phyloP scores from a whole-genome alignment of 2,797 vertebrate species.

The Crenichthys baileyi region DNA sequence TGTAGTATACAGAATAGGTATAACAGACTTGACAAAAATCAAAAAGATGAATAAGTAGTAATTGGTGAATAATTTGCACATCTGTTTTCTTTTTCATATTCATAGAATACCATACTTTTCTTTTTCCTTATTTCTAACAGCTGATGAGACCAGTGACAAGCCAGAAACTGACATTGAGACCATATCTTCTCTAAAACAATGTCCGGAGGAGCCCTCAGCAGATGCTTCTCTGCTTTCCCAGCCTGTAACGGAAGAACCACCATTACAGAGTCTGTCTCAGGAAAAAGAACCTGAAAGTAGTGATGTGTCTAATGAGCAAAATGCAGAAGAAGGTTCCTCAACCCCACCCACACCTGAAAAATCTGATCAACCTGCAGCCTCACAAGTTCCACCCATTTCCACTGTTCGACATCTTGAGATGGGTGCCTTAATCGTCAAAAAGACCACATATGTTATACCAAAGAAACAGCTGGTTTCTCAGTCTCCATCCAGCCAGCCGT shows the following conservation, averaged over 20 bases:
- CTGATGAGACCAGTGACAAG: conserved; percentile 48
- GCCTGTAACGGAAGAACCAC: conserved; percentile 23
- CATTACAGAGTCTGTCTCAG: conserved; percentile 26
- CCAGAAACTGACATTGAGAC: conserved; percentile 61
- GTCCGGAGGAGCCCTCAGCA: conserved; percentile 64
- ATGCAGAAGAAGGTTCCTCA: conserved; percentile 27
- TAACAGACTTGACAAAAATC: neutral
- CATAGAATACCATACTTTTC: conserved; percentile 39
- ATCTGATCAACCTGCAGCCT: conserved; percentile 22
- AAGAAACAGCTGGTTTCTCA: conserved; percentile 68
- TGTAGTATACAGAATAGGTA: neutral
- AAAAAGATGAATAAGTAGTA: neutral
- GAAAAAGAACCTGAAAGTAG: conserved; percentile 65
- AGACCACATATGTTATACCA: conserved; percentile 68
- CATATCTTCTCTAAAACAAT: neutral
- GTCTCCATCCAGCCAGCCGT: conserved; percentile 49
- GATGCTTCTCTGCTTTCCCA: conserved; percentile 30
- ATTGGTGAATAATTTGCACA: neutral
- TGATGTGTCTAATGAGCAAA: conserved; percentile 53
- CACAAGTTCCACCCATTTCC: conserved; percentile 55
- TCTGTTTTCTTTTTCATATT: conserved; percentile 17
- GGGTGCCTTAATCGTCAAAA: conserved; percentile 67
- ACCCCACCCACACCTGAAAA: conserved; percentile 61
- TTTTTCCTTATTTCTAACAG: conserved; percentile 70
- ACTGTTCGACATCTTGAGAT: conserved; percentile 62